These are phyloP conservation scores for Xenentodon cancila DNA, from an alignment of 2,797 vertebrate genomes.

Conservation along the genomic window DNA sequence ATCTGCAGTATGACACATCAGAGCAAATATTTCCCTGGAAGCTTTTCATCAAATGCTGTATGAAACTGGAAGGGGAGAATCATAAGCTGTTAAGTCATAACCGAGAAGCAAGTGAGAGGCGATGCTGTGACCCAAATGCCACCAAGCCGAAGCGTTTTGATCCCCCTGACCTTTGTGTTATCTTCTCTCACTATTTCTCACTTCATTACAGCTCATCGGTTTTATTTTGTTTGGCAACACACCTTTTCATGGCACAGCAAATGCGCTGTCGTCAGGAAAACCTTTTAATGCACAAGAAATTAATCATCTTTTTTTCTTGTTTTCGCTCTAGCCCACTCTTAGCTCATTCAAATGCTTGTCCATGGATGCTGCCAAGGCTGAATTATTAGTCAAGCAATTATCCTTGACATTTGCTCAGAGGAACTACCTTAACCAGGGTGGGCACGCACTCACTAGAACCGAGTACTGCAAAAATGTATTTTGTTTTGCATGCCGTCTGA, in stretches of 20 bases:
- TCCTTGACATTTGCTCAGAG: slow-evolving; percentile 54
- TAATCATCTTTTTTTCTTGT: slow-evolving; percentile 19
- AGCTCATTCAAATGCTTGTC: slow-evolving; percentile 53
- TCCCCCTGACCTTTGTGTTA: slow-evolving; percentile 31
- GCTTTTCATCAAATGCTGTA: slow-evolving; percentile 33
- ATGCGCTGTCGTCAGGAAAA: slow-evolving; percentile 53
- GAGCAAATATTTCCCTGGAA: slow-evolving; percentile 50
- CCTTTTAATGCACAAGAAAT: slow-evolving; percentile 49
- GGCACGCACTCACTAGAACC: slow-evolving; percentile 13
- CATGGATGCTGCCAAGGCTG: slow-evolving; percentile 52
- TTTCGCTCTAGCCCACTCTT: slow-evolving; percentile 40
- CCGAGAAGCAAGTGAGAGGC: slow-evolving; percentile 38
- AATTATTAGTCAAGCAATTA: slow-evolving; percentile 67
- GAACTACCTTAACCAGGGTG: slow-evolving; percentile 32
- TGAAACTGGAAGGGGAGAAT: slow-evolving; percentile 54
- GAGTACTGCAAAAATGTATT: slow-evolving; percentile 19
- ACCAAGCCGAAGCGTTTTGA: slow-evolving; percentile 48
- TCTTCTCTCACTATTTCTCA: slow-evolving; percentile 53
- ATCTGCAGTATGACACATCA: slow-evolving; percentile 37
- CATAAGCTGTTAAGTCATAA: slow-evolving; percentile 51
- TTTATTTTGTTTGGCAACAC: slow-evolving; percentile 34
- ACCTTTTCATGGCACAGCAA: slow-evolving; percentile 28
- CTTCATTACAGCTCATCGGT: slow-evolving; percentile 55
- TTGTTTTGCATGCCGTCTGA: slow-evolving; percentile 14
- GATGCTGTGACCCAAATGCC: slow-evolving; percentile 67